Percentiles rank a stretch among this genome's conserved stretches.
Evolutionary conservation across 2,797 vertebrate genomes (phyloP).

Genomic region (Lepilemur septentrionalis): DNA sequence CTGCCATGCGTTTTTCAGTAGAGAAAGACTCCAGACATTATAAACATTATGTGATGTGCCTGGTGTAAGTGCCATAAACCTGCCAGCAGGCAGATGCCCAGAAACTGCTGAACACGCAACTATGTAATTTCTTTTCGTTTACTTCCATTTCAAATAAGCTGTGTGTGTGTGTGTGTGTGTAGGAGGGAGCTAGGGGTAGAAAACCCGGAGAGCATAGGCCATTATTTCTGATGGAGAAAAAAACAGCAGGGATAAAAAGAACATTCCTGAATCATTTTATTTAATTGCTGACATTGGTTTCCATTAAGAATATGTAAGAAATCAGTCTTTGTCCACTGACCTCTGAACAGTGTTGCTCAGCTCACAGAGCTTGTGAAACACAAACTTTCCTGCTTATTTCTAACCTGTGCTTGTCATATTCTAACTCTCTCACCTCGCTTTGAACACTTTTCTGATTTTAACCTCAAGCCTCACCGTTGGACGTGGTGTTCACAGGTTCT

Average conservation of each 20-base stretch:
- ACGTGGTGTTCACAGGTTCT: background rate
- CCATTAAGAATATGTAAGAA: background rate
- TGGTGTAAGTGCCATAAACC: background rate
- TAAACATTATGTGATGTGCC: background rate
- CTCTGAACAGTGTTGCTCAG: background rate
- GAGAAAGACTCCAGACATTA: background rate
- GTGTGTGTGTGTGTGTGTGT: background rate
- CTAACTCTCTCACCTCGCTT: background rate
- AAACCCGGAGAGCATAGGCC: background rate
- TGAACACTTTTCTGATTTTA: background rate
- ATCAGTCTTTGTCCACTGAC: background rate
- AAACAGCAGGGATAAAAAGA: background rate
- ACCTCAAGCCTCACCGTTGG: background rate
- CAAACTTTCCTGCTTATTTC: background rate
- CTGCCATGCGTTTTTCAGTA: background rate
- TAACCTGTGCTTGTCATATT: background rate
- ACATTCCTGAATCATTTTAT: background rate
- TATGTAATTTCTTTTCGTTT: background rate
- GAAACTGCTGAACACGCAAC: background rate
- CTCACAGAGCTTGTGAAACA: background rate
- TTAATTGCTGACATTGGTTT: background rate
- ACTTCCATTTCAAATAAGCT: background rate
- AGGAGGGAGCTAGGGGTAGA: accelerated
- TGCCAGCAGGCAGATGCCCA: background rate
- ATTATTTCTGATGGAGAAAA: background rate